phyloP scores from a whole-genome alignment of 2,797 vertebrate genomes.

The Hoplostethus mediterraneus region DNA sequence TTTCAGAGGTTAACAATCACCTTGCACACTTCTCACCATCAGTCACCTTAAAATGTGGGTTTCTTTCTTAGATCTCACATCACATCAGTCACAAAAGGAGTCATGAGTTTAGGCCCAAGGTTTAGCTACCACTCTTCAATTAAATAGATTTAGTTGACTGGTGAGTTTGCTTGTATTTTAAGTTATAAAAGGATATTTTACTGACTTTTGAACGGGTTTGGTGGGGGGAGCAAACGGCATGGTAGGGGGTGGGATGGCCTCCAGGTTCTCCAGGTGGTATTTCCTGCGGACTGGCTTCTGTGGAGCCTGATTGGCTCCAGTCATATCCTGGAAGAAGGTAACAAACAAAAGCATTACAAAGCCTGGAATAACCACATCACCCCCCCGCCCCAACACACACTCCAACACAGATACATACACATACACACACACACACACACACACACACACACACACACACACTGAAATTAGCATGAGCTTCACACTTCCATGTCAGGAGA shows the following conservation, averaged over 20 bases:
- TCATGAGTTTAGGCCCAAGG: neutral
- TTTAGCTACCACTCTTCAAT: neutral
- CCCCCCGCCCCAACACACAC: neutral
- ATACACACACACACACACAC: neutral
- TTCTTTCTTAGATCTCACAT: neutral
- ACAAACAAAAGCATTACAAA: neutral
- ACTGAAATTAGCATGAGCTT: neutral
- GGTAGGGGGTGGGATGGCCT: constrained; percentile 78
- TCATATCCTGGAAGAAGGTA: constrained; percentile 79
- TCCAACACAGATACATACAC: neutral
- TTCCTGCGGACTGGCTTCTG: constrained; percentile 93
- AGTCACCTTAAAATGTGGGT: neutral
- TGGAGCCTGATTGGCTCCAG: constrained; percentile 82
- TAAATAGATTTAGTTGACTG: neutral
- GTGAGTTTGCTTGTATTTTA: neutral
- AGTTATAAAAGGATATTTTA: neutral
- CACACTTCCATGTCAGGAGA: neutral
- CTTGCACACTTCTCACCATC: neutral
- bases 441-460: neutral
- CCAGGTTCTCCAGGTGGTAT: constrained; percentile 86
- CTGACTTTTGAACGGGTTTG: constrained; percentile 91
- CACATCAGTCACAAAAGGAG: neutral
- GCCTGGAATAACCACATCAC: neutral
- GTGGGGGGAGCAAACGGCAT: constrained; percentile 63
- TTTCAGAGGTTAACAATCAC: constrained; percentile 36